Evolutionary conservation across 2,113 vertebrate species (phyloP), one percentile per base, ranked within the genome.

Genomic region (Myodes glareolus): DNA sequence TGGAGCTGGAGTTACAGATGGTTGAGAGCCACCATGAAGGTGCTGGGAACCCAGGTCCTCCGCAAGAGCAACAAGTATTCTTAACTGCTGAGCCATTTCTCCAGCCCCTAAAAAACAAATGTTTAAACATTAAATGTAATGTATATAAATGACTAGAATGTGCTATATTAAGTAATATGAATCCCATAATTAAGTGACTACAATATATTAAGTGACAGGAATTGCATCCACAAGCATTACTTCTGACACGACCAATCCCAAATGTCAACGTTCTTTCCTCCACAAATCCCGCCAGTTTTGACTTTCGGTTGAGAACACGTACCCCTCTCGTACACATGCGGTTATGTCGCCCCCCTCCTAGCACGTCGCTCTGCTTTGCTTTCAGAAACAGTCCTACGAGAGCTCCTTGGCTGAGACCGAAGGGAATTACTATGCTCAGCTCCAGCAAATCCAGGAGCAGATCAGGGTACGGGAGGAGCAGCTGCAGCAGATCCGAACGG

Each of bases 331-430:
- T 11, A 19, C n/a, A 52, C 93, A 55, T 31, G 2, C 1, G 45
- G 90, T n/a, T 6, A 0, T 16, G 9, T 11, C 7, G 0, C 75
- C 68, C 25, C 45, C 39, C n/a, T n/a, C 61, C 25, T 91, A 19
- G 13, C 11, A 27, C 39, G 17, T 7, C 42, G 13, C 47, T 72
- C 39, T 47, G 7, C 50, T 65, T 36, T 55, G 68, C 73, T 92
- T 5, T 55, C 98, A 99, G 99, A 99, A 99, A 99, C 97, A 89
- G 42, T 99, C 99, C 13, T 98, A 99, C 82, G 99, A 99, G 89
- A 98, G 98, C 50, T 98, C 99, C 0, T 96, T 99, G 98, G 98
- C 98, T 3, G 99, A 99, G 97, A 99, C 98, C 0, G 98, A 99
- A 97, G 97, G 98, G 77, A 99, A 98, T 65, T 99, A 98, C 97